Conservation (phyloP, 1,140 invertebrate genomes). For the Condylostylus longicornis region DNA sequence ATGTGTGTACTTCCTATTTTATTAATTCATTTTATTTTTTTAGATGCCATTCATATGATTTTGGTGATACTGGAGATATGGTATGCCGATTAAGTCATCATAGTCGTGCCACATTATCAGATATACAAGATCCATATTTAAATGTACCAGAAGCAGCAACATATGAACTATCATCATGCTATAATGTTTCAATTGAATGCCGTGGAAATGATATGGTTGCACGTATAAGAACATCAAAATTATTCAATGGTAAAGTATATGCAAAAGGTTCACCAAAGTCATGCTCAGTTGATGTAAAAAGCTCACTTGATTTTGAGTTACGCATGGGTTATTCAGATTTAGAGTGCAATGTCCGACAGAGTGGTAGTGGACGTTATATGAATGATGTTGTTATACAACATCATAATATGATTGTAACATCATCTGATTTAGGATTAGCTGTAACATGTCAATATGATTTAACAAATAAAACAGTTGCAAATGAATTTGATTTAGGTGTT, state of each 20-base stretch:
- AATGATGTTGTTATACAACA: slow-evolving; percentile 88
- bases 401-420: slow-evolving; percentile 88
- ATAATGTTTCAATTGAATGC: slow-evolving; percentile 87
- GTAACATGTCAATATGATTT: slow-evolving; percentile 88
- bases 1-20: neutral
- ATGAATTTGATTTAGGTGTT: slow-evolving; percentile 80
- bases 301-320: slow-evolving; percentile 71
- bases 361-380: slow-evolving; percentile 65
- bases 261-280: slow-evolving; percentile 84
- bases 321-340: slow-evolving; percentile 83
- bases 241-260: slow-evolving; percentile 89
- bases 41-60: slow-evolving; percentile 83
- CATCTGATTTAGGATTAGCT: slow-evolving; percentile 78
- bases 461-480: slow-evolving; percentile 83
- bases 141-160: slow-evolving; percentile 78
- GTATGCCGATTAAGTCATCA: slow-evolving; percentile 86
- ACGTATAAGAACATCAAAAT: slow-evolving; percentile 74
- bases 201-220: slow-evolving; percentile 84
- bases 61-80: slow-evolving; percentile 80
- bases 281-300: slow-evolving; percentile 73
- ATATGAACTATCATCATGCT: slow-evolving; percentile 84
- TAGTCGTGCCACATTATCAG: slow-evolving; percentile 68
- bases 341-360: slow-evolving; percentile 76
- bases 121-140: slow-evolving; percentile 81
- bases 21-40: slow-evolving; percentile 17